Percentiles rank a stretch among this genome's conserved stretches.
Evolutionary conservation across 1,140 invertebrate species (phyloP).

Genomic region (Drosophila nannoptera): DNA sequence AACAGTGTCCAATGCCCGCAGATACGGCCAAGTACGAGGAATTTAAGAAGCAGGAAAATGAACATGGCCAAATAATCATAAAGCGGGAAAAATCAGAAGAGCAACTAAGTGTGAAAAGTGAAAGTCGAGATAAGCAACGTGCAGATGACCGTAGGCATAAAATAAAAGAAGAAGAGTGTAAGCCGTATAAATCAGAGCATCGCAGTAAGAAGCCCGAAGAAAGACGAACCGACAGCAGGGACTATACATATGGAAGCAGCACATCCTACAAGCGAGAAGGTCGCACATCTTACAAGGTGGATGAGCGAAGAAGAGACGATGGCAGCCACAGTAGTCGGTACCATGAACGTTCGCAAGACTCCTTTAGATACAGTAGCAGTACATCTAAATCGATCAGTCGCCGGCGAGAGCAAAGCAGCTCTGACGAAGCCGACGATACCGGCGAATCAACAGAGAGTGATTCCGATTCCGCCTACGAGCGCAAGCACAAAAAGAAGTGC

Average conservation of each 20-base stretch:
- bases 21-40: constrained; percentile 85
- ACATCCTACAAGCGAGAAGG: constrained; percentile 34
- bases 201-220: constrained; percentile 19
- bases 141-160: constrained; percentile 33
- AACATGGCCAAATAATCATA: constrained; percentile 69
- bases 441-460: constrained; percentile 68
- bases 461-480: constrained; percentile 66
- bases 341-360: constrained; percentile 17
- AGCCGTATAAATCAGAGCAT: constrained; percentile 25
- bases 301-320: constrained; percentile 11
- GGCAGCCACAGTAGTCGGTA: constrained; percentile 21
- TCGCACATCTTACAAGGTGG: constrained; percentile 23
- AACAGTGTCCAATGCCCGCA: constrained; percentile 72
- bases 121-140: constrained; percentile 24
- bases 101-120: background rate
- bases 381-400: constrained; percentile 34
- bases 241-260: constrained; percentile 27
- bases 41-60: constrained; percentile 82
- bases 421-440: constrained; percentile 62
- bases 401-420: constrained; percentile 45
- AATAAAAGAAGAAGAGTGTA: constrained; percentile 40
- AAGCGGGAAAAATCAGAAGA: constrained; percentile 50
- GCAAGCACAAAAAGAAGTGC: constrained; percentile 60
- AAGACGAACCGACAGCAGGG: constrained; percentile 4
- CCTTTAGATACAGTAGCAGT: constrained; percentile 17